Base-by-base conservation (phyloP, 2,797 vertebrate species). In the Anas bahamensis region DNA sequence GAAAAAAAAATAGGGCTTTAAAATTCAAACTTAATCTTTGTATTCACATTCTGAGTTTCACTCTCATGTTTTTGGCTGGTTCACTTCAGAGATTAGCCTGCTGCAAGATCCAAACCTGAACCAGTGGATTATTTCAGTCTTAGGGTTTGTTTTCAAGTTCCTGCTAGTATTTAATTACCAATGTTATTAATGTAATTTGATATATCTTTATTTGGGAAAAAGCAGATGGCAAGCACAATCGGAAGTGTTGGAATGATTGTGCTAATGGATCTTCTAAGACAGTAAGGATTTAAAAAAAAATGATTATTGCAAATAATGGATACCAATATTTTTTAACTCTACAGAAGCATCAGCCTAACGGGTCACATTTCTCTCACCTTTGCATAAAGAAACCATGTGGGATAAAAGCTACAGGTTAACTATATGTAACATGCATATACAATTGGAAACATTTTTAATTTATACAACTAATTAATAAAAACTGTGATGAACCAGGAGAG, bases 181-280 rank as follows among this genome's bases (percentile, higher is more conserved):
- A 71, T 64, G 31, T 61, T 75, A 83, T 81, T 95, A 72, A 77
- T 66, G 85, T 75, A 83, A 92, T 46, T 83, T 70, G 42, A 85
- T 89, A 72, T 61, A 55, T 42, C 46, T 72, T 83, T 78, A 77
- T 85, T 87, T 75, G 39, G 66, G 82, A 68, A 83, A 61, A 53
- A 33, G 65, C 82, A 94, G 86, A 56, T 93, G 78, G 72, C 75
- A 95, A 91, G 56, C 57, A 81, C 19, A 74, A 65, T 90, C 61
- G 63, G 50, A 87, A 87, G 52, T 79, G 56, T 93, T 95, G 70
- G 61, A 93, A 3, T 89, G 82, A 94, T 95, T 88, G 93, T 77
- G 75, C 55, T 94, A 95, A 94, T 94, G 64, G 83, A 75, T 86
- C 53, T 83, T 69, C 29, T 56, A 53, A 72, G 57, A 72, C 66